Conservation (phyloP, 2,113 vertebrate species). For the Thermophis baileyi region DNA sequence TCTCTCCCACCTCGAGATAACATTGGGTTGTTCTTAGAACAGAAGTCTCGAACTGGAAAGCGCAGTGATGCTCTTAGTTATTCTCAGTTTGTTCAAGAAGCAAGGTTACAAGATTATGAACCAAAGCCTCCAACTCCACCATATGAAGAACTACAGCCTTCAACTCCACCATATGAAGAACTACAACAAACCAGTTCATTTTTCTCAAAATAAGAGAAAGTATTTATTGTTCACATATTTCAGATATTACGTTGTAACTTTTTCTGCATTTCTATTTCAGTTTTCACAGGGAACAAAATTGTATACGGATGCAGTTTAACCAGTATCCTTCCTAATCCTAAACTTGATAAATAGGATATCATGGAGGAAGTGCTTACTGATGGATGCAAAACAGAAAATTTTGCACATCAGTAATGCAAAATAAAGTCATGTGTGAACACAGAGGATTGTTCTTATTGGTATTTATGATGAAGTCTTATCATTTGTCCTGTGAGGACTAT, state of each 20-base stretch:
- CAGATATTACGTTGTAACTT: neutral
- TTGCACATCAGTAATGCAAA: neutral
- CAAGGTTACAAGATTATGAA: constrained; percentile 47
- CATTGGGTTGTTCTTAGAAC: constrained; percentile 79
- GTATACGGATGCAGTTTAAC: neutral
- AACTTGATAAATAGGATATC: neutral
- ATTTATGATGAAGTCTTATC: neutral
- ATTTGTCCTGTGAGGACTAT: neutral
- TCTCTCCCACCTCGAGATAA: constrained; percentile 75
- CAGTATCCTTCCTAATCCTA: neutral
- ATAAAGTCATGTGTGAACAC: neutral
- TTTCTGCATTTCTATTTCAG: no score
- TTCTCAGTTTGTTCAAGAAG: constrained; percentile 67
- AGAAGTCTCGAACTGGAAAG: constrained; percentile 75
- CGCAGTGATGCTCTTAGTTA: constrained; percentile 75
- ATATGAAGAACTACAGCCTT: neutral
- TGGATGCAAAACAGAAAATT: neutral
- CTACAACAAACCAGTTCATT: neutral
- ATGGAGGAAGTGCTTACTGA: neutral
- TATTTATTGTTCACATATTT: neutral
- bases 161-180: neutral
- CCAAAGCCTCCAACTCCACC: neutral
- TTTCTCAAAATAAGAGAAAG: neutral
- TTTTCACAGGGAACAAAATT: neutral
- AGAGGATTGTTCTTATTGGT: neutral